phyloP scores from a whole-genome alignment of 2,113 vertebrate genomes.

The Alexandromys fortis region DNA sequence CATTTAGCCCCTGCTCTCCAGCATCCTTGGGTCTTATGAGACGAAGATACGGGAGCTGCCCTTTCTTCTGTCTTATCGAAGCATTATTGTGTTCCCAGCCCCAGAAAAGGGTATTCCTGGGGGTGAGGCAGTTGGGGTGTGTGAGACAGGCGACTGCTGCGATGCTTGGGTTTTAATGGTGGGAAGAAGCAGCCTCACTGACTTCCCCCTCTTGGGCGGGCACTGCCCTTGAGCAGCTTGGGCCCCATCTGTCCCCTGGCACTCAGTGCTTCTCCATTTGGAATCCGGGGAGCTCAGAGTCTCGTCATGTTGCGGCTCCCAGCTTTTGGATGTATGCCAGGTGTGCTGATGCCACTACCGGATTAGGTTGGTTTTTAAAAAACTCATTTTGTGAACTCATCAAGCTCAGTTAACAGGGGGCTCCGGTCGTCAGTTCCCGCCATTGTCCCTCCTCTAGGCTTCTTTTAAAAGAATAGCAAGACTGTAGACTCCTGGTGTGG shows the following conservation, averaged over 20 bases:
- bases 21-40: background rate
- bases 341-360: conserved; percentile 69
- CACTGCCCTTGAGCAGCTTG: conserved; percentile 65
- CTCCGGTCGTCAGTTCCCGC: conserved; percentile 64
- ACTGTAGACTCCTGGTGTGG: background rate
- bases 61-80: background rate
- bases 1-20: background rate
- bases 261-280: conserved; percentile 52
- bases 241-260: conserved; percentile 70
- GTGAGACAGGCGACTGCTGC: background rate
- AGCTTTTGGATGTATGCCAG: conserved; percentile 72
- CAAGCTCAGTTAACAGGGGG: conserved; percentile 71
- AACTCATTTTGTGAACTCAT: conserved; percentile 81
- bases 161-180: conserved; percentile 72
- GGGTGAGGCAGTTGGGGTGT: background rate
- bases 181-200: conserved; percentile 43
- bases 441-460: conserved; percentile 45
- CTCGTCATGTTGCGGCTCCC: conserved; percentile 64
- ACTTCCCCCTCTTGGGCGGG: background rate
- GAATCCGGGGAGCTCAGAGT: conserved; percentile 65
- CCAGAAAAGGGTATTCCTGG: fast-evolving
- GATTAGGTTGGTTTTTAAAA: conserved; percentile 79
- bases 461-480: background rate
- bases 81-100: conserved; percentile 33
- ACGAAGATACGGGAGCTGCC: background rate